Conservation (phyloP, 2,888 invertebrate genomes). For the Tipula helvola region DNA sequence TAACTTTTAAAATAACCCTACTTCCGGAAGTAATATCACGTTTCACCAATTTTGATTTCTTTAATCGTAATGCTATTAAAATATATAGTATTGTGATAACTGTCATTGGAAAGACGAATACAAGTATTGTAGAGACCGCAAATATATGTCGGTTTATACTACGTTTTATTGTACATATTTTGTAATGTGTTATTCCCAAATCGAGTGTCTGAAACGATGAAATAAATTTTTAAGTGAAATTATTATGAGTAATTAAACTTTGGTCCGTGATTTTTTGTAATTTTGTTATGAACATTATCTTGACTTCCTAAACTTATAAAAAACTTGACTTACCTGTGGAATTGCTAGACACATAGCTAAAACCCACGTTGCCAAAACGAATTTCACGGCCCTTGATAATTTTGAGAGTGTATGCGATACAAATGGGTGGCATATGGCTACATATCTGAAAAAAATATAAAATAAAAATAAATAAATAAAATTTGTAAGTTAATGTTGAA, state of each 20-base stretch:
- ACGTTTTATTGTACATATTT: slow-evolving; percentile 30
- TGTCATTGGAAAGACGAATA: slow-evolving; percentile 47
- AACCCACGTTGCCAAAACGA: slow-evolving; percentile 62
- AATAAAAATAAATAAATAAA: no score
- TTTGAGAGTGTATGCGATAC: slow-evolving; percentile 69
- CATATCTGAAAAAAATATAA: slow-evolving; percentile 30
- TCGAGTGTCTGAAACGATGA: slow-evolving; percentile 15
- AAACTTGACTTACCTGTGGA: slow-evolving; percentile 41
- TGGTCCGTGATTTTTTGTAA: no score
- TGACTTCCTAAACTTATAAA: neutral
- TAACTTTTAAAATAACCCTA: slow-evolving; percentile 29
- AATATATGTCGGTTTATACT: slow-evolving; percentile 37
- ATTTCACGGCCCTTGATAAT: slow-evolving; percentile 65
- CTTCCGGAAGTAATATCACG: slow-evolving; percentile 25
- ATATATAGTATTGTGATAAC: slow-evolving; percentile 44
- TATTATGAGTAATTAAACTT: no score
- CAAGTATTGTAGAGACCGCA: slow-evolving; percentile 42
- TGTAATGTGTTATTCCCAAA: slow-evolving; percentile 17
- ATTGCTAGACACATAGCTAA: slow-evolving; percentile 59
- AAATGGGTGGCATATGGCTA: slow-evolving; percentile 51
- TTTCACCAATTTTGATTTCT: slow-evolving; percentile 27
- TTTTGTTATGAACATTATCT: no score
- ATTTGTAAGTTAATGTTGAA: no score
- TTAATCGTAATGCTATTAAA: slow-evolving; percentile 35
- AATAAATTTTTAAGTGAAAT: neutral